These are phyloP conservation scores for Epinephelus lanceolatus DNA, from an alignment of 2,113 vertebrate genomes.

Conservation along the genomic window DNA sequence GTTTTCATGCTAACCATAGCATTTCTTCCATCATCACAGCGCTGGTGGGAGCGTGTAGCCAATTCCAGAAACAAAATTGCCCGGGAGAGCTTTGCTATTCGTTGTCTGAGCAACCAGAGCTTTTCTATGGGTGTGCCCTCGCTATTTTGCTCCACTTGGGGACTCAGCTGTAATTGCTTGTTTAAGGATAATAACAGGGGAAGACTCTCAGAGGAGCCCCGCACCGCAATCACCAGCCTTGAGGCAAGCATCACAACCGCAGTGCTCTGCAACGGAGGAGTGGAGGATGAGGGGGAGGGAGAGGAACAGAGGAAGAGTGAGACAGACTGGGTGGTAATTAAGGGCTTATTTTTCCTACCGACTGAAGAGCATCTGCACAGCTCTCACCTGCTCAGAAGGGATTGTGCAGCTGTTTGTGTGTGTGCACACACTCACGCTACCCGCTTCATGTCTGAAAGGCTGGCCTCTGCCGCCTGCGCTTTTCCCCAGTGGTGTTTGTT, in stretches of 20 bases:
- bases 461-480: conserved; percentile 28
- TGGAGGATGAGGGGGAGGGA: conserved; percentile 32
- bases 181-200: conserved; percentile 85
- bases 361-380: conserved; percentile 72
- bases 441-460: conserved; percentile 44
- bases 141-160: conserved; percentile 72
- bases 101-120: conserved; percentile 63
- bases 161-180: conserved; percentile 79
- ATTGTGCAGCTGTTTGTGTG: conserved; percentile 33
- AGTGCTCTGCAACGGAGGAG: conserved; percentile 63
- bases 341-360: conserved; percentile 75
- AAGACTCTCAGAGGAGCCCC: conserved; percentile 72
- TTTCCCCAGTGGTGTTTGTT: conserved; percentile 53
- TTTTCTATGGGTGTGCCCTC: conserved; percentile 77
- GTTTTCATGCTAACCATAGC: conserved; percentile 51
- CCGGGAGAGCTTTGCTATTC: conserved; percentile 43
- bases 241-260: conserved; percentile 72
- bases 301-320: conserved; percentile 50
- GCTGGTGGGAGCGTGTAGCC: conserved; percentile 32
- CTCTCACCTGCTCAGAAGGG: conserved; percentile 76
- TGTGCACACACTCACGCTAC: conserved; percentile 6
- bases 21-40: conserved; percentile 55
- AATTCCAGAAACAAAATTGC: conserved; percentile 60
- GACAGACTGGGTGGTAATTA: conserved; percentile 77
- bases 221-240: conserved; percentile 73